Evolutionary conservation across 2,113 vertebrate species (phyloP).

Genomic region (Ceyx cyanopectus): DNA sequence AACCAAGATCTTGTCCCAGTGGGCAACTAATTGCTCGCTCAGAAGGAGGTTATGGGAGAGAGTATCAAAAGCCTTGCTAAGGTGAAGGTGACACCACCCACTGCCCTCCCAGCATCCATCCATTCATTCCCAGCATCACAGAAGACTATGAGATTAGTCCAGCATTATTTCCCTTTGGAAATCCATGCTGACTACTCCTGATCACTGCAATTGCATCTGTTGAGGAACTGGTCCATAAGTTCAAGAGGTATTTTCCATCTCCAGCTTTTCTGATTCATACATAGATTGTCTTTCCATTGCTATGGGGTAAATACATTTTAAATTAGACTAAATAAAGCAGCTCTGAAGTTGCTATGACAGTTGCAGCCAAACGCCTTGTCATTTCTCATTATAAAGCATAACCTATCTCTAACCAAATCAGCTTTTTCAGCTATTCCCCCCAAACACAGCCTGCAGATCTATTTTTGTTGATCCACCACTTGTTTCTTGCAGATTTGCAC

Average conservation of each 20-base stretch:
- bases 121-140: too few species aligned
- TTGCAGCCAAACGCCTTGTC: slow-evolving; percentile 29
- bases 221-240: neutral
- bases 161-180: too few species aligned
- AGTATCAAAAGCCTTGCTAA: too few species aligned
- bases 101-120: too few species aligned
- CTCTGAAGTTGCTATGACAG: slow-evolving; percentile 37
- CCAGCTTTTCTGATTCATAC: slow-evolving; percentile 20
- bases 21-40: neutral
- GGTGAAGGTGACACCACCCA: too few species aligned
- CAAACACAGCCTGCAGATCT: slow-evolving; percentile 18
- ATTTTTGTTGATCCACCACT: slow-evolving; percentile 34
- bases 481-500: slow-evolving; percentile 29
- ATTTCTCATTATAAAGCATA: slow-evolving; percentile 41
- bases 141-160: too few species aligned
- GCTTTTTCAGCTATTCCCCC: neutral
- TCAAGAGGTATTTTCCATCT: slow-evolving; percentile 32
- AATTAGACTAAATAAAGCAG: slow-evolving; percentile 32
- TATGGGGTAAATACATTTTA: slow-evolving; percentile 45
- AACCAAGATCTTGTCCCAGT: neutral
- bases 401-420: slow-evolving; percentile 50
- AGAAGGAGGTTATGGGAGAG: too few species aligned
- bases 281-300: slow-evolving; percentile 15
- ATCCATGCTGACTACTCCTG: too few species aligned
- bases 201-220: neutral